Percentiles rank a stretch among this genome's conserved stretches.
These are phyloP conservation scores for Stegastes partitus DNA, from an alignment of 2,113 vertebrate genomes.

Conservation along the genomic window DNA sequence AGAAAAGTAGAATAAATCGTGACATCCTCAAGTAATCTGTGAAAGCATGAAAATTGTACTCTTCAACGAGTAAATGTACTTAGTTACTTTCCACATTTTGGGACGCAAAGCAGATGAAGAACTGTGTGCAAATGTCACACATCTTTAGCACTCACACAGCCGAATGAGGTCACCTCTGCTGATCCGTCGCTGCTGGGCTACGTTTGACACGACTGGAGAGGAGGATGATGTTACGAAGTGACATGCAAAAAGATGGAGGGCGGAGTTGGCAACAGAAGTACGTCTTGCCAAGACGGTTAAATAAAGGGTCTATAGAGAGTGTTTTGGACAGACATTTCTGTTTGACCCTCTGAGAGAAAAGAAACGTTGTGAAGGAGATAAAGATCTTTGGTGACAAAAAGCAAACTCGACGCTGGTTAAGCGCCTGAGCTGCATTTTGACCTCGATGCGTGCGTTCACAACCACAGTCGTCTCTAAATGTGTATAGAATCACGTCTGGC, in stretches of 20 bases:
- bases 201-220: conserved; percentile 7
- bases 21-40: no score
- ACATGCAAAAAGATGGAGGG: conserved; percentile 4
- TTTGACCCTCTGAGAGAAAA: no score
- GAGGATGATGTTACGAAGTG: conserved; percentile 23
- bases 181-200: background rate
- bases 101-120: background rate
- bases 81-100: background rate
- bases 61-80: background rate
- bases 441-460: no score
- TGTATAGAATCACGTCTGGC: no score
- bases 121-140: background rate
- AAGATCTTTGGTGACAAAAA: no score
- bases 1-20: no score
- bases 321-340: background rate
- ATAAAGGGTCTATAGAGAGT: background rate
- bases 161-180: conserved; percentile 28
- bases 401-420: no score
- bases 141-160: conserved; percentile 11
- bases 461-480: no score
- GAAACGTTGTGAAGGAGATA: no score
- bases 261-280: background rate
- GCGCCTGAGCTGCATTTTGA: no score
- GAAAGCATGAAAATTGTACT: no score
- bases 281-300: background rate